Evolutionary conservation across 2,113 vertebrate genomes (phyloP).

Genomic region (Danio rerio): DNA sequence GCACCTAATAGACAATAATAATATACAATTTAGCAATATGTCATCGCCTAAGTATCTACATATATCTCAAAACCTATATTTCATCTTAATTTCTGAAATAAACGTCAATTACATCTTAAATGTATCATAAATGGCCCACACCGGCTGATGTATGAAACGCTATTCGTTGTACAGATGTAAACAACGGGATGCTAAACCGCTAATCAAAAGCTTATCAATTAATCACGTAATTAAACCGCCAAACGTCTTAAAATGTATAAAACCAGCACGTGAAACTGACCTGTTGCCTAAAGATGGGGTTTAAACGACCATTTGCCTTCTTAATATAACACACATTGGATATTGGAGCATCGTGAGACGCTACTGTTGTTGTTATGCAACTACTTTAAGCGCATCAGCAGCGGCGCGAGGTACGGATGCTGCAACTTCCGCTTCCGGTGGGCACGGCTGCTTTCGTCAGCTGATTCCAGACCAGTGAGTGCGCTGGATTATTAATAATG

Average conservation of each 20-base stretch:
- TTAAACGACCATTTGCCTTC: not conserved
- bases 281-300: not conserved
- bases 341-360: not conserved
- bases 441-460: not conserved
- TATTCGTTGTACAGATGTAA: not conserved
- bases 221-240: not conserved
- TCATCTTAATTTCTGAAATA: not conserved
- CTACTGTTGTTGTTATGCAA: conserved; percentile 10
- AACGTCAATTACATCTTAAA: not conserved
- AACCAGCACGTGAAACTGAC: conserved; percentile 6
- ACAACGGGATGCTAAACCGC: not conserved
- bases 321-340: not conserved
- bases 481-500: too few relatives aligned
- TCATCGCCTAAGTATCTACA: not conserved
- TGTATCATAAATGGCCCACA: not conserved
- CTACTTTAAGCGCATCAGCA: conserved; percentile 19
- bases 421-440: conserved; percentile 33
- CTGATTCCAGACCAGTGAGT: not conserved
- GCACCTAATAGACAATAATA: not conserved
- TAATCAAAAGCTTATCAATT: not conserved
- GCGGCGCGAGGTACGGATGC: not conserved
- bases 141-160: not conserved
- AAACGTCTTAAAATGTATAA: not conserved
- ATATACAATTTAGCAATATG: too few relatives aligned
- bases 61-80: not conserved